These are phyloP conservation scores for Empidonax traillii DNA, from an alignment of 2,113 vertebrate species.

Conservation along the genomic window DNA sequence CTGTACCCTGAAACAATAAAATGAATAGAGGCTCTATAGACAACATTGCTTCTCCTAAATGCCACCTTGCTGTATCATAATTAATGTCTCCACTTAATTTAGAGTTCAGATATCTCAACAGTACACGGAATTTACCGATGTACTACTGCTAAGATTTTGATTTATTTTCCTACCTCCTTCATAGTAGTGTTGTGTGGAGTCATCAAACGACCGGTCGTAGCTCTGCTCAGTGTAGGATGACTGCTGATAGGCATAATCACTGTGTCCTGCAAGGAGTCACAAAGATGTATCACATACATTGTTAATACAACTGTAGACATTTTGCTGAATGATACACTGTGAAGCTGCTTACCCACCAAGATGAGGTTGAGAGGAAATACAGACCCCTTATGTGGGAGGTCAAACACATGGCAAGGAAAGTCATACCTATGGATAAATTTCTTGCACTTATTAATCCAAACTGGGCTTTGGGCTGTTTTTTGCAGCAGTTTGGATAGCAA, in stretches of 20 bases:
- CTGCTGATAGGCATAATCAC: constrained; percentile 92
- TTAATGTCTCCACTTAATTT: not conserved
- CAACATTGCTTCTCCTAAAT: not conserved
- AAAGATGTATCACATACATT: not conserved
- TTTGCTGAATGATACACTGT: not conserved
- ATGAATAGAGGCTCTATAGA: not conserved
- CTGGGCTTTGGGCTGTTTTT: not conserved
- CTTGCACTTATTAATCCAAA: not conserved
- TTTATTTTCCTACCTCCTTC: constrained; percentile 84
- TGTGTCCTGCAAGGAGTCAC: constrained; percentile 77
- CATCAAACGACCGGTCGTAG: constrained; percentile 91
- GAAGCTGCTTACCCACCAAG: not conserved
- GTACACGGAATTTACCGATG: not conserved
- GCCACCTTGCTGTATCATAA: not conserved
- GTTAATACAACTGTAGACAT: not conserved
- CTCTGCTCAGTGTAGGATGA: constrained; percentile 90
- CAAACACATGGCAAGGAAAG: not conserved
- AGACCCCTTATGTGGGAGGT: not conserved
- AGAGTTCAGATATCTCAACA: not conserved
- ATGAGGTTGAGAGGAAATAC: not conserved
- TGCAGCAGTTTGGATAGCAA: not conserved
- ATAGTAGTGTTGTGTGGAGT: constrained; percentile 94
- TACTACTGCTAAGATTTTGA: not conserved
- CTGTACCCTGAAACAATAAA: not conserved
- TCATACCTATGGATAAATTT: not conserved